phyloP scores from a whole-genome alignment of 2,888 invertebrate genomes.

The Thelaira solivaga region DNA sequence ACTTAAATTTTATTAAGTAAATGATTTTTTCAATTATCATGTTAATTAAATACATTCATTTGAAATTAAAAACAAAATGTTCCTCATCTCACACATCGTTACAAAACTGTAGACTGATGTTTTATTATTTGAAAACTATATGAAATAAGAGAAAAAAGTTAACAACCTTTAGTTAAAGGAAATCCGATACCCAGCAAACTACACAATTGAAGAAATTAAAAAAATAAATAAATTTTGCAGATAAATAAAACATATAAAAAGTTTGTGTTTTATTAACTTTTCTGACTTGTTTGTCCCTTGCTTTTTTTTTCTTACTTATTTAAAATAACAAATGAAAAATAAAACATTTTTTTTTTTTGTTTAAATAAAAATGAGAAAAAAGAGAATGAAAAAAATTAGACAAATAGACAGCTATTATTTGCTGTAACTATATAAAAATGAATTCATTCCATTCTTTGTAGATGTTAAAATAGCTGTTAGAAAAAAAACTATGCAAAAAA shows the following conservation, averaged over 20 bases:
- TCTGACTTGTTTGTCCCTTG: conserved; percentile 4
- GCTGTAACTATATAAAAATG: conserved; percentile 14
- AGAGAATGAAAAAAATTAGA: conserved; percentile 12
- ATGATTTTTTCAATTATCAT: too few species aligned
- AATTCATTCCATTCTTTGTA: conserved; percentile 15
- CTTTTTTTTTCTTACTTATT: conserved; percentile 4
- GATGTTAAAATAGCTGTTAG: conserved; percentile 15
- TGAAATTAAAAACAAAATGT: too few species aligned
- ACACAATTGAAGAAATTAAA: too few species aligned
- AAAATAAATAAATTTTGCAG: not conserved
- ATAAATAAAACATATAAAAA: too few species aligned
- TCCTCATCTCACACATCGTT: too few species aligned
- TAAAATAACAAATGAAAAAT: conserved; percentile 22
- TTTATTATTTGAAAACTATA: too few species aligned
- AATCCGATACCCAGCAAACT: not conserved
- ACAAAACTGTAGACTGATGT: too few species aligned
- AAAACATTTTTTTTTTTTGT: not conserved
- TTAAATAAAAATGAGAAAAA: not conserved
- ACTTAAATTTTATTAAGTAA: too few species aligned
- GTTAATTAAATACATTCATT: too few species aligned
- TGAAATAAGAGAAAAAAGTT: not conserved
- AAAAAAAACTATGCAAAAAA: conserved; percentile 2
- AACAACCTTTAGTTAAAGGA: conserved; percentile 6
- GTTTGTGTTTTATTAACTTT: conserved; percentile 33
- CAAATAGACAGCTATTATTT: conserved; percentile 54